Conservation (phyloP, 2,797 vertebrate species). For the Stomatorhinus walkeri region DNA sequence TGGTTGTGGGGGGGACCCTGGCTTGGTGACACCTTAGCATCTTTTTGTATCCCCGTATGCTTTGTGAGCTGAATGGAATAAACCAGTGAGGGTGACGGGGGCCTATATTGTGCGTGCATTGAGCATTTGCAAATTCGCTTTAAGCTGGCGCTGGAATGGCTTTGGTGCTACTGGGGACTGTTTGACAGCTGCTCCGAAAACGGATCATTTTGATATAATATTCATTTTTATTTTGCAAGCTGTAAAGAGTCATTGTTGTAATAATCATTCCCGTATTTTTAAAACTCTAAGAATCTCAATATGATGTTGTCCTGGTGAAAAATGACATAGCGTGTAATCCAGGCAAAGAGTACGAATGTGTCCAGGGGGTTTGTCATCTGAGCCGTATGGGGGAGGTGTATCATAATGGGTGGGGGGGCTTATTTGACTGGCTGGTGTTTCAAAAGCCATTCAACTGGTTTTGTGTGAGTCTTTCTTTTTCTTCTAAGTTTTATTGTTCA, state of each 20-base stretch:
- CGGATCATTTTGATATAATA: not conserved
- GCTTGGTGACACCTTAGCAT: constrained; percentile 23
- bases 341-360: not conserved
- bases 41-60: constrained; percentile 12
- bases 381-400: not conserved
- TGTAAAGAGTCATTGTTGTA: not conserved
- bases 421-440: not conserved
- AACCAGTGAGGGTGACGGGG: constrained; percentile 5
- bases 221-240: not conserved
- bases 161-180: not conserved
- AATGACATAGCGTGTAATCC: not conserved
- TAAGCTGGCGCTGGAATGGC: not conserved
- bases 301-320: not conserved
- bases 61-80: not conserved
- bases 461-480: not conserved
- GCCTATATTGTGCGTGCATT: no score
- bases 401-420: not conserved
- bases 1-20: constrained; percentile 22
- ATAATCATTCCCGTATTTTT: not conserved
- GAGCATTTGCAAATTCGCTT: not conserved
- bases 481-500: constrained; percentile 10
- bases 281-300: not conserved
- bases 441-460: not conserved
- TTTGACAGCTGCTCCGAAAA: constrained; percentile 8
- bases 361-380: not conserved